A percentile compares a stretch with the other conserved stretches of the same genome.
These are phyloP conservation scores for Oscheius sp. DNA, from an alignment of 2,888 invertebrate genomes.

Conservation along the genomic window DNA sequence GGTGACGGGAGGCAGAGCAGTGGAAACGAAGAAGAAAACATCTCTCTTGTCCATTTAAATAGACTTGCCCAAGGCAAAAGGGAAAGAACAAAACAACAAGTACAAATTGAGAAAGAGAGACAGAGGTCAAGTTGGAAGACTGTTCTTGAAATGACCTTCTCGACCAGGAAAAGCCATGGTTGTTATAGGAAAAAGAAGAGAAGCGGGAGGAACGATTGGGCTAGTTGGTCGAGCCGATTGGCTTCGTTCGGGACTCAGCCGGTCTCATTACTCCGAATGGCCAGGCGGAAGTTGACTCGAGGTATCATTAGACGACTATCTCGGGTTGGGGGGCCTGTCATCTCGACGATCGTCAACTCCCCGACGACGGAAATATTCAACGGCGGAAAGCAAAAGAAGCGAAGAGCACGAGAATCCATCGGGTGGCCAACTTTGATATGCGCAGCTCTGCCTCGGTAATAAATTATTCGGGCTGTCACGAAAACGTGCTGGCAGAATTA, in stretches of 20 bases:
- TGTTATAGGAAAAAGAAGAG: not conserved
- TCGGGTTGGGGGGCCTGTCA: not conserved
- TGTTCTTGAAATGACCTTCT: no score
- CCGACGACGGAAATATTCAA: no score
- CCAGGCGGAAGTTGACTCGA: not conserved
- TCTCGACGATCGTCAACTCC: not conserved
- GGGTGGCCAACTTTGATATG: conserved; percentile 15
- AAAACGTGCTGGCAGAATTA: conserved; percentile 19
- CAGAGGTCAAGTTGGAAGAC: not conserved
- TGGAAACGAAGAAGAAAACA: conserved; percentile 11
- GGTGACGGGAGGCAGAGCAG: conserved; percentile 20
- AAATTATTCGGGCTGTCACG: conserved; percentile 25
- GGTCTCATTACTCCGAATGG: conserved; percentile 25
- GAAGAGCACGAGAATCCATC: not conserved
- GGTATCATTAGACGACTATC: not conserved
- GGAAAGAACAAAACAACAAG: not conserved
- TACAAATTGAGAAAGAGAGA: not conserved
- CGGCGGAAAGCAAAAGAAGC: no score
- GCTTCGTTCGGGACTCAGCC: conserved; percentile 28
- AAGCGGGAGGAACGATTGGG: conserved; percentile 11
- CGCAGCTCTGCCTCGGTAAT: conserved; percentile 10
- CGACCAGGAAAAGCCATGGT: no score
- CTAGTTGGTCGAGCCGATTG: not conserved
- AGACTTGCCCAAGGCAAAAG: not conserved
- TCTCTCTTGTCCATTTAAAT: not conserved